These are phyloP conservation scores for Epinephelus cyanopodus DNA, from an alignment of 2,113 vertebrate genomes.

Conservation along the genomic window DNA sequence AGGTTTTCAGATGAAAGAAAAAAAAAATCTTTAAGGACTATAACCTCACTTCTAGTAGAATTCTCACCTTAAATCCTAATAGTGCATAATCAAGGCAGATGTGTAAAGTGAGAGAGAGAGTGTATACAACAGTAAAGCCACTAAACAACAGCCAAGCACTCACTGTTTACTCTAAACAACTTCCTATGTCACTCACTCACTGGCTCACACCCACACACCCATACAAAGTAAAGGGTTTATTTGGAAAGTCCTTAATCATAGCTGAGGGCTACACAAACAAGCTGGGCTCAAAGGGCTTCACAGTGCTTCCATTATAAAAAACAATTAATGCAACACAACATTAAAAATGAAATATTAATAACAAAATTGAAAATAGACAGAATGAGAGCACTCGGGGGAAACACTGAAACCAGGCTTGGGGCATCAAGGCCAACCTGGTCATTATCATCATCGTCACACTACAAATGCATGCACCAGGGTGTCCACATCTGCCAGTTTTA, in stretches of 20 bases:
- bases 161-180: slow-evolving; percentile 57
- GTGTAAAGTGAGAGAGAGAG: too few species aligned
- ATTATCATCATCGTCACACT: slow-evolving; percentile 33
- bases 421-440: slow-evolving; percentile 46
- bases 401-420: slow-evolving; percentile 2
- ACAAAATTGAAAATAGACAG: slow-evolving; percentile 37
- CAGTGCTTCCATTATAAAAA: slow-evolving; percentile 39
- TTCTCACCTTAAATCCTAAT: not conserved
- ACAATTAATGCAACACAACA: slow-evolving; percentile 50
- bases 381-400: slow-evolving; percentile 6
- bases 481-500: slow-evolving; percentile 19
- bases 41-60: not conserved
- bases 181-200: slow-evolving; percentile 62
- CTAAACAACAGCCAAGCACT: slow-evolving; percentile 42
- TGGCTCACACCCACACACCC: slow-evolving; percentile 53
- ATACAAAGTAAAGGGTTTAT: slow-evolving; percentile 55
- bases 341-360: slow-evolving; percentile 57
- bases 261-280: slow-evolving; percentile 61
- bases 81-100: slow-evolving; percentile 4
- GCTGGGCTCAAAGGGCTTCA: slow-evolving; percentile 56
- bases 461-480: slow-evolving; percentile 15
- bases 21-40: not conserved
- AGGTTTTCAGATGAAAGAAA: not conserved
- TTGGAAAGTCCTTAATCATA: slow-evolving; percentile 68
- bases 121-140: slow-evolving; percentile 37